phyloP scores from a whole-genome alignment of 2,888 invertebrate genomes.

The Ectobius pallidus region DNA sequence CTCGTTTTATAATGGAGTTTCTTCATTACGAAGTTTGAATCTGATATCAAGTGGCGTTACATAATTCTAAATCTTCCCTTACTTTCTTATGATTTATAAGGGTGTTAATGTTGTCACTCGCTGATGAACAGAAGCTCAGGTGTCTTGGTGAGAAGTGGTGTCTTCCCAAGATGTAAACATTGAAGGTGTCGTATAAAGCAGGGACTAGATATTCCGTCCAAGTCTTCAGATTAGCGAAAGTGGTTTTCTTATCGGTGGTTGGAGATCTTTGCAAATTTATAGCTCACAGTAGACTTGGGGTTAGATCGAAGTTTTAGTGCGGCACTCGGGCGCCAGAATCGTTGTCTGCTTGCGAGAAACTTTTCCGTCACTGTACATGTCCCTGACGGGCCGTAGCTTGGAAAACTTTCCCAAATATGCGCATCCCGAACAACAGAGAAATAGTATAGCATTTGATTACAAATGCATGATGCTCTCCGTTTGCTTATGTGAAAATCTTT shows the following conservation, averaged over 20 bases:
- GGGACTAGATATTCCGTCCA: conserved; percentile 33
- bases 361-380: not conserved
- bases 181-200: conserved; percentile 21
- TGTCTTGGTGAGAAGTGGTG: not conserved
- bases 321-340: not conserved
- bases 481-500: too few species aligned
- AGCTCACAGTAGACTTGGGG: conserved; percentile 30
- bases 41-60: too few species aligned
- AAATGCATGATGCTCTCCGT: too few species aligned
- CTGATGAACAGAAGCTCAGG: not conserved
- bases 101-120: not conserved
- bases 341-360: not conserved
- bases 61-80: too few species aligned
- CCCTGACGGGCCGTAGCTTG: not conserved
- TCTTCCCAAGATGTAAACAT: not conserved
- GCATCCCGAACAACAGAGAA: too few species aligned
- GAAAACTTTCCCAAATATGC: not conserved
- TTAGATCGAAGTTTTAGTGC: conserved; percentile 7
- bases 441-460: too few species aligned
- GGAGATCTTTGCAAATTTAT: conserved; percentile 38
- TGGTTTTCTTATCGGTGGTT: conserved; percentile 33
- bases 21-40: too few species aligned
- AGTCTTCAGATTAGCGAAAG: conserved; percentile 38
- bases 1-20: too few species aligned
- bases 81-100: too few species aligned